phyloP scores from a whole-genome alignment of 2,113 vertebrate species.

The Dissostichus mawsoni region DNA sequence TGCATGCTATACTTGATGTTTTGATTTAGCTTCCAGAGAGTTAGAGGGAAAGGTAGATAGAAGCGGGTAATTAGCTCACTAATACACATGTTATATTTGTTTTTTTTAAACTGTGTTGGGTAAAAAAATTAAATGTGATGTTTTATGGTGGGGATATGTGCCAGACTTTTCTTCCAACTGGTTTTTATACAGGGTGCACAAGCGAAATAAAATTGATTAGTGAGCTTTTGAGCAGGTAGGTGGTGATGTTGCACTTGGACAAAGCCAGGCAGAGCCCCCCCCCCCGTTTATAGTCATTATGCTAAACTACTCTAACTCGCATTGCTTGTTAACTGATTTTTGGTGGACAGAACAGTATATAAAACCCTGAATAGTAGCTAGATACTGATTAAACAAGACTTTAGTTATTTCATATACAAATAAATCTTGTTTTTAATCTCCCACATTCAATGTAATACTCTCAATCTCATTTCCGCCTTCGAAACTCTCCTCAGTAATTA shows the following conservation, averaged over 20 bases:
- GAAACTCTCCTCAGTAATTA: constrained; percentile 1
- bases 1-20: not conserved
- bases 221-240: too few relatives aligned
- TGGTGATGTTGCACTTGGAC: too few relatives aligned
- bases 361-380: not conserved
- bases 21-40: too few relatives aligned
- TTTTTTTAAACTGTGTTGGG: not conserved
- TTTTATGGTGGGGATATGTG: not conserved
- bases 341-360: too few relatives aligned
- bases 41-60: too few relatives aligned
- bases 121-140: not conserved
- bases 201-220: too few relatives aligned
- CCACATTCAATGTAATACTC: not conserved
- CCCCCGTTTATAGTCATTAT: too few relatives aligned
- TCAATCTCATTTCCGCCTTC: not conserved
- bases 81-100: not conserved
- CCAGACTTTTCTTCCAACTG: not conserved
- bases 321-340: not conserved
- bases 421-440: not conserved
- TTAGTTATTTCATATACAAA: not conserved
- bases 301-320: too few relatives aligned
- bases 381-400: not conserved
- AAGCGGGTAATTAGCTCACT: too few relatives aligned
- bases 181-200: too few relatives aligned
- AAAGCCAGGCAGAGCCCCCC: not conserved